These are phyloP conservation scores for Pipistrellus pygmaeus DNA, from an alignment of 2,797 vertebrate species.

Conservation along the genomic window DNA sequence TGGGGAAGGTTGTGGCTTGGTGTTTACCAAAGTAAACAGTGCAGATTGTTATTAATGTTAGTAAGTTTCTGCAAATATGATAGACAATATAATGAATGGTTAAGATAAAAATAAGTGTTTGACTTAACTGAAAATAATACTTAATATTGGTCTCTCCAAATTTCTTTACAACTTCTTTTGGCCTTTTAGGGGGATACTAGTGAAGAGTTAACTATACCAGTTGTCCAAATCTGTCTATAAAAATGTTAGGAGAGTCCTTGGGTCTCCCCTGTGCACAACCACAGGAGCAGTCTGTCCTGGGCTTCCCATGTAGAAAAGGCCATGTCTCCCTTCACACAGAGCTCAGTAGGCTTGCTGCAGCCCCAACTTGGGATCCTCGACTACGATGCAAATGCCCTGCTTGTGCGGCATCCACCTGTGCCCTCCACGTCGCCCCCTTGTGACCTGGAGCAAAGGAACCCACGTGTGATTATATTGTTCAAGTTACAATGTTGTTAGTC, in stretches of 20 bases:
- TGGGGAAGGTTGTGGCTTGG: neutral
- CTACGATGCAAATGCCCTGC: neutral
- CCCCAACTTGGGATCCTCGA: neutral
- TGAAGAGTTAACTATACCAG: neutral
- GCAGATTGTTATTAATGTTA: neutral
- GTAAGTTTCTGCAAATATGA: constrained; percentile 13
- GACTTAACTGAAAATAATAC: neutral
- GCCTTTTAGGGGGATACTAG: neutral
- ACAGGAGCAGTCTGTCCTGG: neutral
- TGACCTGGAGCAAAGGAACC: too few species aligned
- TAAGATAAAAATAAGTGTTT: constrained; percentile 25
- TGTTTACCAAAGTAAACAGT: constrained; percentile 24
- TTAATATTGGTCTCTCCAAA: constrained; percentile 21
- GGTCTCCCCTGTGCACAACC: neutral
- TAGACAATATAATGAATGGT: neutral
- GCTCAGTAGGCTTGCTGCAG: neutral
- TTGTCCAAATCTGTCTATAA: neutral
- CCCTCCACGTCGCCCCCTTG: neutral
- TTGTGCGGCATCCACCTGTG: neutral
- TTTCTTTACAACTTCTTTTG: neutral
- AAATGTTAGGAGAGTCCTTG: neutral
- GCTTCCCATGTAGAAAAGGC: neutral
- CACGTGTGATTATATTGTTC: neutral
- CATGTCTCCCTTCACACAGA: neutral
- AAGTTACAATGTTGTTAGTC: neutral